phyloP scores from a whole-genome alignment of 1,140 invertebrate genomes.

The Coelopa frigida region DNA sequence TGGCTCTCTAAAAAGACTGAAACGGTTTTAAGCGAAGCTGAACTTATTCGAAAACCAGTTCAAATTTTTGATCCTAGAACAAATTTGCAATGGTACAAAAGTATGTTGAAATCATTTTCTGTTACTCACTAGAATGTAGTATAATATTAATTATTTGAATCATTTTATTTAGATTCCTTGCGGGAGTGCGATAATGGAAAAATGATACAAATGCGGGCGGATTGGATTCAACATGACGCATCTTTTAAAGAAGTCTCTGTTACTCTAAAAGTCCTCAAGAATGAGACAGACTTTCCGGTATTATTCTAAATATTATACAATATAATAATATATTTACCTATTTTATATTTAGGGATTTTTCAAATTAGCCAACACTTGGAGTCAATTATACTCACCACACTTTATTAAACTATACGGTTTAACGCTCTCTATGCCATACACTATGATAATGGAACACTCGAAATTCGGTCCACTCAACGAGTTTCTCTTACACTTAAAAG shows the following conservation, averaged over 20 bases:
- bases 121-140: background rate
- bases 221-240: conserved; percentile 58
- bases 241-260: conserved; percentile 62
- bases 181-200: conserved; percentile 54
- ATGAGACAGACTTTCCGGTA: conserved; percentile 55
- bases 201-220: conserved; percentile 56
- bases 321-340: background rate
- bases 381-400: conserved; percentile 62
- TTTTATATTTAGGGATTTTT: conserved; percentile 61
- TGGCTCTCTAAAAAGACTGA: conserved; percentile 42
- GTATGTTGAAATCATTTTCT: conserved; percentile 34
- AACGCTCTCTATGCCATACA: conserved; percentile 63
- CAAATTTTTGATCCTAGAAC: conserved; percentile 47
- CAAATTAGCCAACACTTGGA: conserved; percentile 65
- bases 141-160: background rate
- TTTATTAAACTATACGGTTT: conserved; percentile 71
- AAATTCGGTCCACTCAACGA: conserved; percentile 67
- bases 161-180: conserved; percentile 48
- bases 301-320: conserved; percentile 5
- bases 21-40: conserved; percentile 29
- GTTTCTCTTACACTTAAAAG: conserved; percentile 53
- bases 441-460: conserved; percentile 74
- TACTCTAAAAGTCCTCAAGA: conserved; percentile 67
- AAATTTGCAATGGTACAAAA: conserved; percentile 58
- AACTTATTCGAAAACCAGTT: conserved; percentile 28